Conservation (phyloP, 2,888 invertebrate genomes). For the Cheilosia pagana region DNA sequence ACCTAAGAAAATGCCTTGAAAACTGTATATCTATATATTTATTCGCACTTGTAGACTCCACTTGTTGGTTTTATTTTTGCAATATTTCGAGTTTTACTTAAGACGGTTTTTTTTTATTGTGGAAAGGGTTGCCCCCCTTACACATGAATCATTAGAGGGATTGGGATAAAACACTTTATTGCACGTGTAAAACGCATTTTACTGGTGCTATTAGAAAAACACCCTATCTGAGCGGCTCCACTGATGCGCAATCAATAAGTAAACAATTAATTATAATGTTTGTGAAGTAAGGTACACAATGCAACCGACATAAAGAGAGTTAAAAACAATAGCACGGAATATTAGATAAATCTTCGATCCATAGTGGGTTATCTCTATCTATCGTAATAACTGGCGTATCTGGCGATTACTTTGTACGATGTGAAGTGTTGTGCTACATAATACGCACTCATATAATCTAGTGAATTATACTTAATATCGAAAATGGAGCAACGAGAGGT, state of each 20-base stretch:
- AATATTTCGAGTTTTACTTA: neutral
- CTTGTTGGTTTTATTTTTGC: neutral
- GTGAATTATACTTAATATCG: conserved; percentile 48
- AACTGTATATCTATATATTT: neutral
- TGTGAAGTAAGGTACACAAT: conserved; percentile 45
- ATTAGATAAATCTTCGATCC: conserved; percentile 68
- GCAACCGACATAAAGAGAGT: conserved; percentile 25
- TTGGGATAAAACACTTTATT: neutral
- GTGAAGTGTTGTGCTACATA: conserved; percentile 67
- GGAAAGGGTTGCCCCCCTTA: neutral
- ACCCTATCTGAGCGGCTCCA: conserved; percentile 7
- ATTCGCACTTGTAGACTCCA: neutral
- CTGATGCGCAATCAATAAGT: conserved; percentile 70
- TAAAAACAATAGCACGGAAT: conserved; percentile 3
- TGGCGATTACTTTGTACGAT: conserved; percentile 43
- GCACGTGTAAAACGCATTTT: conserved; percentile 23
- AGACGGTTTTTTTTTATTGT: neutral
- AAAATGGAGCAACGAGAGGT: conserved; percentile 38
- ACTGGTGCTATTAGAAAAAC: conserved; percentile 13
- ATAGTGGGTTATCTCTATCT: conserved; percentile 57
- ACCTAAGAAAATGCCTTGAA: conserved; percentile 33
- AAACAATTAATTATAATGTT: conserved; percentile 69
- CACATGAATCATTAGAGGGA: neutral
- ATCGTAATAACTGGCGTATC: conserved; percentile 12
- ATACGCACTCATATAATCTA: conserved; percentile 57